Evolutionary conservation across 1,140 invertebrate genomes (phyloP).

Genomic region (Drosophila bocqueti): DNA sequence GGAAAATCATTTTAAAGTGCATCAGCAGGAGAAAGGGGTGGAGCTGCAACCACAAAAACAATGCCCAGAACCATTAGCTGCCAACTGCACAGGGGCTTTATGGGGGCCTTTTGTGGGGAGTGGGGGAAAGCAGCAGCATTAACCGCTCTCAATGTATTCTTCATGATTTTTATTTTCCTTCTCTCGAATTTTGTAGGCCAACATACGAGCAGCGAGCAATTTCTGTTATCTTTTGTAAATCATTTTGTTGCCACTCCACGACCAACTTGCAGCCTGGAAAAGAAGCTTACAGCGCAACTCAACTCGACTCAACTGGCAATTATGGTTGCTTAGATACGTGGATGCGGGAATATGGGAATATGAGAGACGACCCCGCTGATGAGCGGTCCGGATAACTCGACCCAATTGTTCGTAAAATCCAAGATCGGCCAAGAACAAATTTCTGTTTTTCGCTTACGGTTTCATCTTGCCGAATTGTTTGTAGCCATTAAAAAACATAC

Average conservation of each 20-base stretch:
- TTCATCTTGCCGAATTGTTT: not conserved
- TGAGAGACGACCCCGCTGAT: constrained; percentile 28
- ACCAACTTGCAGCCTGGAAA: constrained; percentile 40
- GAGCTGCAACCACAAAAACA: constrained; percentile 55
- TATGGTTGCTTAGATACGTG: constrained; percentile 66
- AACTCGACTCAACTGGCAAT: constrained; percentile 61
- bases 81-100: constrained; percentile 14
- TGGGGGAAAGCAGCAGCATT: constrained; percentile 28
- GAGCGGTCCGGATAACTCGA: constrained; percentile 12
- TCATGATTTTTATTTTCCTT: constrained; percentile 72
- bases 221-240: constrained; percentile 79
- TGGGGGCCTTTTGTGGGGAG: not conserved
- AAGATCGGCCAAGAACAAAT: constrained; percentile 17
- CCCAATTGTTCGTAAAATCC: not conserved
- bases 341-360: constrained; percentile 48
- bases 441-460: constrained; percentile 21
- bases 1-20: constrained; percentile 80
- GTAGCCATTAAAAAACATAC: constrained; percentile 17
- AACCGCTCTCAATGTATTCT: constrained; percentile 71
- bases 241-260: constrained; percentile 74
- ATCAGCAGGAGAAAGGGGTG: constrained; percentile 61
- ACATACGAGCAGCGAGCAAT: constrained; percentile 62
- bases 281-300: constrained; percentile 26
- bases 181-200: constrained; percentile 74
- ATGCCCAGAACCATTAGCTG: constrained; percentile 55